Evolutionary conservation across 2,113 vertebrate genomes (phyloP).

Genomic region (Kryptolebias marmoratus): DNA sequence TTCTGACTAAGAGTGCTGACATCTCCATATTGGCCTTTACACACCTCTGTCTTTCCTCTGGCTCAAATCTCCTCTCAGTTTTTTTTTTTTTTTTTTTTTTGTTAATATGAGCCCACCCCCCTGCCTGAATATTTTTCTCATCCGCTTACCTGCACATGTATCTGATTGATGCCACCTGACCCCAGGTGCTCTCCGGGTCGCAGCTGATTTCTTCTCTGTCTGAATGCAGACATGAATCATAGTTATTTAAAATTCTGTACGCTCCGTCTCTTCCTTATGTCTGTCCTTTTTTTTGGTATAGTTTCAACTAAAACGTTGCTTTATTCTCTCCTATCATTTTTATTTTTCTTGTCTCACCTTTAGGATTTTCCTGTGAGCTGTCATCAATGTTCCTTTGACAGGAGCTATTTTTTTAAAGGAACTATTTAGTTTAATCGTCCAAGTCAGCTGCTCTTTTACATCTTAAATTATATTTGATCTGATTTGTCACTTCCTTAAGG

Average conservation of each 20-base stretch:
- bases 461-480: background rate
- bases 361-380: background rate
- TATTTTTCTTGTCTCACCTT: background rate
- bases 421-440: constrained; percentile 13
- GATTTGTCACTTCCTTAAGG: background rate
- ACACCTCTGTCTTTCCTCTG: constrained; percentile 3
- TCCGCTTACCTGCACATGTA: constrained; percentile 26
- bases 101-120: background rate
- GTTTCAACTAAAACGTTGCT: constrained; percentile 37
- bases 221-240: constrained; percentile 61
- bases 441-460: constrained; percentile 3
- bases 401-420: constrained; percentile 12
- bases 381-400: constrained; percentile 14
- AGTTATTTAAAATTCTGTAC: constrained; percentile 34
- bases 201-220: constrained; percentile 35
- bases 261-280: constrained; percentile 4
- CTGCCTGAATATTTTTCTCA: background rate
- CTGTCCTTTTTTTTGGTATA: constrained; percentile 5
- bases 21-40: constrained; percentile 49
- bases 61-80: constrained; percentile 7
- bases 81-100: background rate
- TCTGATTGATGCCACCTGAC: constrained; percentile 49
- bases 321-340: constrained; percentile 8
- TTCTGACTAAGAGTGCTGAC: constrained; percentile 75
- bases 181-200: constrained; percentile 9